These are phyloP conservation scores for Podarcis raffonei DNA, from an alignment of 2,113 vertebrate genomes.

Conservation along the genomic window DNA sequence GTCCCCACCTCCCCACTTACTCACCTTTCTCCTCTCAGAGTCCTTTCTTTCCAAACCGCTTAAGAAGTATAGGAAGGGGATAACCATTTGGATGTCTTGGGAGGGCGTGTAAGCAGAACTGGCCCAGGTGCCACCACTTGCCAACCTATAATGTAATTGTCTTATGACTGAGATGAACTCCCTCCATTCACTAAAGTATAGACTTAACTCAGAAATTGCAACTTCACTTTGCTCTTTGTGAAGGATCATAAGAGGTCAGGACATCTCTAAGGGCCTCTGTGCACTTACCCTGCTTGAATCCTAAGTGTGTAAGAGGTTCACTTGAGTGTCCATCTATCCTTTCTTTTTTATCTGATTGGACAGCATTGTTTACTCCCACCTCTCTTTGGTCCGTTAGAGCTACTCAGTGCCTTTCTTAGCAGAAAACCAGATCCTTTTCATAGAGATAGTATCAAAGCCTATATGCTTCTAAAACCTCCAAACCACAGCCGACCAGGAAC, in stretches of 20 bases:
- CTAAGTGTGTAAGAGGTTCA: background rate
- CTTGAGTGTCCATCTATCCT: background rate
- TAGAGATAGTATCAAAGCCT: background rate
- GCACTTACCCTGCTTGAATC: background rate
- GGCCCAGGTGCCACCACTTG: background rate
- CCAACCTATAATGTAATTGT: background rate
- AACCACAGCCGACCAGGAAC: no score
- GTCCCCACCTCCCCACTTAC: background rate
- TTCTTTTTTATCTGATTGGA: background rate
- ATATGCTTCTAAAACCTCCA: background rate
- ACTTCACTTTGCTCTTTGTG: background rate
- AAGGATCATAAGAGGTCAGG: background rate
- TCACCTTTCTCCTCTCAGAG: background rate
- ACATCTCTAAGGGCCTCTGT: no score
- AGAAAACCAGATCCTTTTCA: background rate
- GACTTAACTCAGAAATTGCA: background rate
- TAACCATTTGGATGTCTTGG: background rate
- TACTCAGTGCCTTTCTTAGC: background rate
- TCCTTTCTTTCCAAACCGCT: background rate
- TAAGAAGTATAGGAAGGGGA: background rate
- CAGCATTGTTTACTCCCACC: background rate
- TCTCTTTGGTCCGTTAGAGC: no score
- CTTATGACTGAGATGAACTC: background rate
- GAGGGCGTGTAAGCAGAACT: background rate
- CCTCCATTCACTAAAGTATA: background rate